These are phyloP conservation scores for Aptenodytes patagonicus DNA, from an alignment of 2,113 vertebrate species.

Conservation along the genomic window DNA sequence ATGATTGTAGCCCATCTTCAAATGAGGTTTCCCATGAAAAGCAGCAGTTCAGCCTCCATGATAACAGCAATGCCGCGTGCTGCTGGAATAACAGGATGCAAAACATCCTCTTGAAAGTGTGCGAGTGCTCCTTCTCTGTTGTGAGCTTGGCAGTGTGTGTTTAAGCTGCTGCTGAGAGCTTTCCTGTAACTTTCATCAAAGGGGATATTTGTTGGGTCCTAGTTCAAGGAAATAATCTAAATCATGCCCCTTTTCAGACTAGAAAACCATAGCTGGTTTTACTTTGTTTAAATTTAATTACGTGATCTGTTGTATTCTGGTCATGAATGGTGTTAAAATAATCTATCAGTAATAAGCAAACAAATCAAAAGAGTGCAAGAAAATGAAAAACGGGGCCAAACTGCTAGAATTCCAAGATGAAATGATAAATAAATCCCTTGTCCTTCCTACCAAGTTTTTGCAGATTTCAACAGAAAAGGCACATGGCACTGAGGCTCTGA, in stretches of 20 bases:
- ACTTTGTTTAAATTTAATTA: conserved; percentile 6
- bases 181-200: conserved; percentile 67
- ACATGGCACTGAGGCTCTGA: not conserved
- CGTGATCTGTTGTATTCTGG: not conserved
- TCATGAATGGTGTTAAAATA: conserved; percentile 4
- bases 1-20: not conserved
- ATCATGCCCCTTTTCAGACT: conserved; percentile 29
- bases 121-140: not conserved
- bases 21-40: not conserved
- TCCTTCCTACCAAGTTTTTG: not conserved
- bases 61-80: not conserved
- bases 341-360: not conserved
- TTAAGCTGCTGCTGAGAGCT: conserved; percentile 57
- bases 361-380: not conserved
- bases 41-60: not conserved
- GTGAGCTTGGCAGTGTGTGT: not conserved
- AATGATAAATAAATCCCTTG: not conserved
- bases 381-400: not conserved
- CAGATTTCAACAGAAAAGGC: not conserved
- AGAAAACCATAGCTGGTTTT: not conserved
- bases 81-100: not conserved
- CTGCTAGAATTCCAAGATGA: not conserved
- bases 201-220: conserved; percentile 31
- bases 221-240: conserved; percentile 60
- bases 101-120: not conserved